phyloP scores from a whole-genome alignment of 2,888 invertebrate species.

The Athalia cordata region DNA sequence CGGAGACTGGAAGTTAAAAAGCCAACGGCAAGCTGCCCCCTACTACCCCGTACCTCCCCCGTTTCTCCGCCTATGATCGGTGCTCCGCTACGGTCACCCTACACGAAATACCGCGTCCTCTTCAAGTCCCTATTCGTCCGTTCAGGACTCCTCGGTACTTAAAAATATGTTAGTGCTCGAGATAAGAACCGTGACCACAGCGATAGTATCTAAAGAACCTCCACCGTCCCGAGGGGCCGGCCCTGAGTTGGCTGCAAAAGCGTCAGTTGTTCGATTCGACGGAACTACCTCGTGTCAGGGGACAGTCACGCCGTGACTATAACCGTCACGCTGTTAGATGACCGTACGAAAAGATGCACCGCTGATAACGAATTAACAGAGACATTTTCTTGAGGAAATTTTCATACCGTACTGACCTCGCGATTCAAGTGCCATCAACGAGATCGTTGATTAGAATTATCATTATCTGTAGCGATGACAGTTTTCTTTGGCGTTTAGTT shows the following conservation, averaged over 20 bases:
- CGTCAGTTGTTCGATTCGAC: slow-evolving; percentile 65
- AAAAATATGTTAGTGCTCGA: slow-evolving; percentile 71
- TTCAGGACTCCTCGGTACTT: slow-evolving; percentile 59
- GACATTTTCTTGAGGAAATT: slow-evolving; percentile 19
- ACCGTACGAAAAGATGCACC: slow-evolving; percentile 17
- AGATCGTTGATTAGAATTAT: neutral
- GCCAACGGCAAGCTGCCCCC: slow-evolving; percentile 55
- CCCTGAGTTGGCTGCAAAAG: slow-evolving; percentile 47
- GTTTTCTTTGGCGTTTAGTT: neutral
- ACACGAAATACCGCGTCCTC: neutral
- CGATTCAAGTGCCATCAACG: neutral
- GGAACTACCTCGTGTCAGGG: slow-evolving; percentile 48
- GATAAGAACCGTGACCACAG: slow-evolving; percentile 72
- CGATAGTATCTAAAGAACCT: slow-evolving; percentile 69
- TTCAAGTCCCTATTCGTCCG: neutral
- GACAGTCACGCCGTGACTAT: slow-evolving; percentile 63
- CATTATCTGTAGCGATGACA: neutral
- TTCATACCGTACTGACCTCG: neutral
- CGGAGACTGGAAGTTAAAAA: slow-evolving; percentile 22
- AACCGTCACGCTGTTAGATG: slow-evolving; percentile 63
- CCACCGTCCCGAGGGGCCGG: slow-evolving; percentile 51
- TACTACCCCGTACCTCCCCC: slow-evolving; percentile 36
- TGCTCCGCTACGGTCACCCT: neutral
- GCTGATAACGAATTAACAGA: slow-evolving; percentile 26
- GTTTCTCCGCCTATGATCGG: neutral